phyloP scores from a whole-genome alignment of 1,140 invertebrate genomes.

The Ooceraea biroi region DNA sequence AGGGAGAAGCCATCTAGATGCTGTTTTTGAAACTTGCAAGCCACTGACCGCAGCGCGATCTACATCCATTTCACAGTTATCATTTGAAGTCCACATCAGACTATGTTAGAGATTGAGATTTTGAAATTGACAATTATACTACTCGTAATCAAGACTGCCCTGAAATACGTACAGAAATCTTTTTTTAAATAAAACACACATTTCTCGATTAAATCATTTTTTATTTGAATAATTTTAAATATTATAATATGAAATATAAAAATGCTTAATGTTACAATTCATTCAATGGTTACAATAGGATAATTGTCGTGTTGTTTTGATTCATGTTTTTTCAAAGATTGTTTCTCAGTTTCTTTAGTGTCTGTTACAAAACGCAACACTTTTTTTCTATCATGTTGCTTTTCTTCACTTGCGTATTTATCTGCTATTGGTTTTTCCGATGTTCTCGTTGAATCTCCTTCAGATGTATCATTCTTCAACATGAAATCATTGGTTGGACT shows the following conservation, averaged over 20 bases:
- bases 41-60: no score
- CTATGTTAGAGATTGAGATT: no score
- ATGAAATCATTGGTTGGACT: background rate
- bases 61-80: no score
- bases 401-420: background rate
- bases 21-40: no score
- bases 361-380: slow-evolving; percentile 82
- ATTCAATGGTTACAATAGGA: slow-evolving; percentile 23
- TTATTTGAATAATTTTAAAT: no score
- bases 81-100: no score
- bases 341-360: slow-evolving; percentile 79
- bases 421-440: background rate
- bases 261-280: background rate
- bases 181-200: no score
- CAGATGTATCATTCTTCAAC: background rate
- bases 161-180: no score
- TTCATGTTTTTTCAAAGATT: slow-evolving; percentile 33
- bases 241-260: background rate
- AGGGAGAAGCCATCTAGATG: no score
- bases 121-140: no score
- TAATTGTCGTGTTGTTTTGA: slow-evolving; percentile 14
- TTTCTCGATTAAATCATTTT: no score
- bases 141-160: no score
- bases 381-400: slow-evolving; percentile 53
- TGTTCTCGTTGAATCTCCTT: background rate